Conservation (phyloP, 2,888 invertebrate species). For the Apamea crenata region DNA sequence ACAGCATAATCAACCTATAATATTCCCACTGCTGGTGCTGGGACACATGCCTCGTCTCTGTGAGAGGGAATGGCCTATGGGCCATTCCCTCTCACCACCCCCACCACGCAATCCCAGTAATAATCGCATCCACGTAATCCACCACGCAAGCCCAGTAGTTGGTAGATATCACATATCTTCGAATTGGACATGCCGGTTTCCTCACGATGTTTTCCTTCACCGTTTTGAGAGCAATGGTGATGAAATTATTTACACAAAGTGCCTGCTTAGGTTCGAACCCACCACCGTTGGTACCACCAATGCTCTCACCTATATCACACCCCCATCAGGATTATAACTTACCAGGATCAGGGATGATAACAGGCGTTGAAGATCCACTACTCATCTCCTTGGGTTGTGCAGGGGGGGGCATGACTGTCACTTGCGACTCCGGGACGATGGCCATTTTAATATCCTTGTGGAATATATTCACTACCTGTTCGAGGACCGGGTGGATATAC, state of each 20-base stretch:
- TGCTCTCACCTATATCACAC: no score
- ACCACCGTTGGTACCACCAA: no score
- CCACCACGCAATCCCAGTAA: no score
- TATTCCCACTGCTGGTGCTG: no score
- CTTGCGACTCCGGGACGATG: conserved; percentile 30
- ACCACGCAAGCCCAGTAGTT: neutral
- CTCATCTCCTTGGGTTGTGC: conserved; percentile 27
- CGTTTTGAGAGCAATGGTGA: neutral
- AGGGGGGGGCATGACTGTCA: neutral
- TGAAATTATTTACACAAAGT: neutral
- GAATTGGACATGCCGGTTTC: neutral
- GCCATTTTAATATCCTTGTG: conserved; percentile 66
- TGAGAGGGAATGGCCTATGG: no score
- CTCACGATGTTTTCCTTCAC: no score
- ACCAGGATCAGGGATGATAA: conserved; percentile 71
- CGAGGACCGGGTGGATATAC: conserved; percentile 78
- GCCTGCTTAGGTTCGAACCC: no score
- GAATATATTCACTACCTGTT: conserved; percentile 81
- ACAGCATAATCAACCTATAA: no score
- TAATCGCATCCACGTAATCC: no score
- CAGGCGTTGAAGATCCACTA: conserved; percentile 70
- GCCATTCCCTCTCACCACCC: no score
- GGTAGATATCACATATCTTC: neutral
- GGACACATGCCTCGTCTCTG: no score
- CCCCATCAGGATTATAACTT: conserved; percentile 18